Conservation (phyloP, 2,797 vertebrate species). For the Pempheris klunzingeri region DNA sequence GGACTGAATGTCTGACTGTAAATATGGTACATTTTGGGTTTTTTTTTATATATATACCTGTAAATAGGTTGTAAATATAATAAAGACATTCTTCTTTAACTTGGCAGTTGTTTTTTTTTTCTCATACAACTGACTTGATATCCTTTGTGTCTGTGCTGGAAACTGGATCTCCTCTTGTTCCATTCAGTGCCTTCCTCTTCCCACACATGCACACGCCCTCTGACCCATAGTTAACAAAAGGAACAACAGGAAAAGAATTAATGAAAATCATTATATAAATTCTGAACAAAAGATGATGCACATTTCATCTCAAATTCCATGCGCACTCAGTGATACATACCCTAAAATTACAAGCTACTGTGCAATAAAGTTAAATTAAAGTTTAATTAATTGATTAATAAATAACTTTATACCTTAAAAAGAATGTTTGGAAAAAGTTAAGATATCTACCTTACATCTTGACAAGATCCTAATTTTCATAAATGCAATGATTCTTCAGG, state of each 20-base stretch:
- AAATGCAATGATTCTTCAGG: no score
- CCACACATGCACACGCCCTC: slow-evolving; percentile 17
- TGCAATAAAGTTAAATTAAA: background rate
- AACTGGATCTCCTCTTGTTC: slow-evolving; percentile 27
- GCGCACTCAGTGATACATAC: background rate
- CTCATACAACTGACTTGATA: background rate
- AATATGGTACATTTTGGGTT: slow-evolving; percentile 24
- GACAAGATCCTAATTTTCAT: background rate
- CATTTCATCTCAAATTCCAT: background rate
- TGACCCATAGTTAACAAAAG: slow-evolving; percentile 24
- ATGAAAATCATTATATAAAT: slow-evolving; percentile 9
- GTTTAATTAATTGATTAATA: no score
- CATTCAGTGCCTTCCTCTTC: background rate
- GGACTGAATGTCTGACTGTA: slow-evolving; percentile 34
- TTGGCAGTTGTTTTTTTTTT: background rate
- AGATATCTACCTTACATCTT: background rate
- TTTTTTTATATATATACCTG: slow-evolving; percentile 30
- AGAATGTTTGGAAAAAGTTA: no score
- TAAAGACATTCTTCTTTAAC: slow-evolving; percentile 46
- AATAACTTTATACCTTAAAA: background rate
- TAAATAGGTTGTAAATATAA: slow-evolving; percentile 58
- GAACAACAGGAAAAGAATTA: background rate
- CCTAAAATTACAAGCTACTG: background rate
- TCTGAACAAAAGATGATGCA: background rate
- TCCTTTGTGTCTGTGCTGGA: background rate